These are phyloP conservation scores for Thymelicus sylvestris DNA, from an alignment of 2,888 invertebrate genomes.

Conservation along the genomic window DNA sequence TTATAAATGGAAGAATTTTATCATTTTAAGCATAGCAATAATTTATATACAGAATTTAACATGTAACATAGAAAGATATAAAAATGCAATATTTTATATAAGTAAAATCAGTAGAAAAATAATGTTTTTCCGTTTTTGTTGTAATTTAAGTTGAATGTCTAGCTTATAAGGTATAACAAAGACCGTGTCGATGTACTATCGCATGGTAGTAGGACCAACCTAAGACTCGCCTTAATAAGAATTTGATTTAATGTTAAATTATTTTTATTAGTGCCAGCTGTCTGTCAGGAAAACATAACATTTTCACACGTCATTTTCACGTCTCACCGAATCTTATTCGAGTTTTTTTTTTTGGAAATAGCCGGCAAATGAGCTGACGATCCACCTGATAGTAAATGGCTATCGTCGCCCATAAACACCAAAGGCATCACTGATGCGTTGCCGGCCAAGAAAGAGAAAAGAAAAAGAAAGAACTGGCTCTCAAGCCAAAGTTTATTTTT, in stretches of 20 bases:
- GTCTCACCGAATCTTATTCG: too few species aligned
- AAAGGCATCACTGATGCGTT: too few species aligned
- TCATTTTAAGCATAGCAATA: constrained; percentile 12
- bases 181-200: constrained; percentile 1
- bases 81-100: constrained; percentile 20
- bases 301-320: neutral
- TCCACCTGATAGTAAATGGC: too few species aligned
- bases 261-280: neutral
- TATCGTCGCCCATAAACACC: too few species aligned
- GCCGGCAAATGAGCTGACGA: too few species aligned
- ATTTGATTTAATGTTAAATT: constrained; percentile 20
- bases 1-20: constrained; percentile 18
- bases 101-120: constrained; percentile 27
- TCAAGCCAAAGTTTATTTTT: too few species aligned
- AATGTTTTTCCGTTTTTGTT: constrained; percentile 4
- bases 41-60: constrained; percentile 15
- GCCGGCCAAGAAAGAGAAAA: too few species aligned
- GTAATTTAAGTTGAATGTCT: constrained; percentile 3
- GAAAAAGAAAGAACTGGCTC: too few species aligned
- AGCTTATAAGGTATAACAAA: constrained; percentile 7
- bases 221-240: constrained; percentile 16
- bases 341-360: too few species aligned
- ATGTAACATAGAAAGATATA: constrained; percentile 16
- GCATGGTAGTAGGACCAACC: constrained; percentile 29
- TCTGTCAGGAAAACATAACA: neutral